Base-by-base conservation (phyloP, 2,797 vertebrate species). In the Lutra lutra region DNA sequence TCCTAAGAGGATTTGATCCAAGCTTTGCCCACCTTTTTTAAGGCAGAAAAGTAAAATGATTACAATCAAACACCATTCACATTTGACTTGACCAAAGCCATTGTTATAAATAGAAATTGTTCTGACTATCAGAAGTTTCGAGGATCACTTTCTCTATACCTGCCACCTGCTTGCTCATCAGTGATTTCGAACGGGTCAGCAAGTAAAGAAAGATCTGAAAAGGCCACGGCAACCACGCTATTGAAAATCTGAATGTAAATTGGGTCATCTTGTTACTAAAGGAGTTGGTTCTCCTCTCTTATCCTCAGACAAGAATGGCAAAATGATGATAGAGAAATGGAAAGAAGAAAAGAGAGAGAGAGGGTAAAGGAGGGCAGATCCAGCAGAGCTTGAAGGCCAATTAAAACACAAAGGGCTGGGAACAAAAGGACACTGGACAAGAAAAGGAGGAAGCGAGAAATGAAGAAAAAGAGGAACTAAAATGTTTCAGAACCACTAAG, bases 21-120 rank as follows among this genome's bases (percentile, higher is more conserved):
- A 82, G 54, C 14, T 58, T 95, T 84, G 88, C 68, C 14, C 13
- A 82, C 15, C 32, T 77, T 95, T 95, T 77, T 40, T n/a, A 85
- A 68, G 48, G 58, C 35, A 75, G 62, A 94, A 93, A 91, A 35
- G n/a, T 77, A 86, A 79, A 91, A 75, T 86, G 43, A 82, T 66
- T 25, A 38, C n/a, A 54, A 35, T 79, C 75, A 95, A 66, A 77
- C 35, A 75, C 21, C n/a, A 64, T 35, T 73, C 54, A 38, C 25
- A 18, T 5, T 48, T 0, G 4, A 20, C 51, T 89, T 32, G 77
- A 77, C 62, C 70, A 73, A 82, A 94, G 29, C 73, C 9, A 25
- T 20, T 13, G 13, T 29, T 68, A 25, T 68, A 14, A 62, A 80
- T 32, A 86, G 64, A 80, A 77, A 89, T 35, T 3, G n/a, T 40